Evolutionary conservation across 1,140 invertebrate genomes (phyloP).

Genomic region (Platorchestia sp.): DNA sequence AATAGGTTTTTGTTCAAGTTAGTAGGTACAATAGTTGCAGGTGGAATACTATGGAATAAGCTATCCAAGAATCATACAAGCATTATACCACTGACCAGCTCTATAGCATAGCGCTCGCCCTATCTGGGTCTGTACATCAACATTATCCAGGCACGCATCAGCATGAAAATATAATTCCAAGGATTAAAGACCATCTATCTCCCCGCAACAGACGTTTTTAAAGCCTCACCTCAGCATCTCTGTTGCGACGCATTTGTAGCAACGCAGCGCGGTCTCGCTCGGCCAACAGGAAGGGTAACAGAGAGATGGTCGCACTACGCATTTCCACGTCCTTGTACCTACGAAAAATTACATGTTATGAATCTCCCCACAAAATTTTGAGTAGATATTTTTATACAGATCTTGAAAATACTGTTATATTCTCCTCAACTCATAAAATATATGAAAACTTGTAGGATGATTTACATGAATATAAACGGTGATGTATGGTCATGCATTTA

Average conservation of each 20-base stretch:
- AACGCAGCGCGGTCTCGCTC: slow-evolving; percentile 13
- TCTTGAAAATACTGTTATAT: no score
- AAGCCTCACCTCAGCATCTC: slow-evolving; percentile 13
- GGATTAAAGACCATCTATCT: not conserved
- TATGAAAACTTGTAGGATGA: no score
- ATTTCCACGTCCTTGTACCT: not conserved
- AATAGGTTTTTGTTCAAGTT: not conserved
- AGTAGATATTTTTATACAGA: no score
- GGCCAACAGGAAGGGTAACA: not conserved
- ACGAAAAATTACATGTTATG: no score
- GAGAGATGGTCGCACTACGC: slow-evolving; percentile 9
- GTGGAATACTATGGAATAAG: not conserved
- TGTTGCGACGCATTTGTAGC: slow-evolving; percentile 24
- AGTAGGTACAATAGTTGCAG: not conserved
- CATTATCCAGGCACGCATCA: not conserved
- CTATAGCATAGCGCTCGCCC: not conserved
- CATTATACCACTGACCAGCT: not conserved
- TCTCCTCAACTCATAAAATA: no score
- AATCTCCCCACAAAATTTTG: no score
- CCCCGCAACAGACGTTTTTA: not conserved
- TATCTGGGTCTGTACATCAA: not conserved
- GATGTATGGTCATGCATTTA: no score
- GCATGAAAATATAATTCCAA: not conserved
- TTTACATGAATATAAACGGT: no score
- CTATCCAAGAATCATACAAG: not conserved